Evolutionary conservation across 2,888 invertebrate genomes (phyloP), one percentile per base, ranked within the genome.

Genomic region (Gnatocerus cornutus): DNA sequence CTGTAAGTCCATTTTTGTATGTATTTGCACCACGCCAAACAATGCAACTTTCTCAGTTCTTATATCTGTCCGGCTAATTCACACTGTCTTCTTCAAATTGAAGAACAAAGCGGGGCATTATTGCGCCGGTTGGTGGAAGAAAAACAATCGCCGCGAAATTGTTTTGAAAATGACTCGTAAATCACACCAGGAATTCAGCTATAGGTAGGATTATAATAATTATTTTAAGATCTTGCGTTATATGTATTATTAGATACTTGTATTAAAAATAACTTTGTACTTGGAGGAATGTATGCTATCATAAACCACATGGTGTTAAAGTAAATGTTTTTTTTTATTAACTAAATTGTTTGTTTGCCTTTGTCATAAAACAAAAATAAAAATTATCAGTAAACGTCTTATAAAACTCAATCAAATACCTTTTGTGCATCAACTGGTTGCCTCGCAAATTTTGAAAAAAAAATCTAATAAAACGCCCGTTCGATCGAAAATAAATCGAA

Each of bases 171-270:
- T 21, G 30, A 27, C 41, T 29, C 52, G 64, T 64, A 45, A 64
- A 64, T 41, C 33, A 53, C 21, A 41, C 29, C 21, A 64, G 55
- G 64, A 64, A 64, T 64, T 55, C 41, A 14, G 14, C n/a, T 55
- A 45, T 43, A 45, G 53, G 53, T 53, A 16, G 64, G 43, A 30
- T 61, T 61, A 50, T 52, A 61, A 68, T 67, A 50, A 55, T 62
- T 68, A 68, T 62, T 68, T 68, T 62, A 55, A 62, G 68, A 68
- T 50, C 33, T 68, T 68, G 62, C 68, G 68, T 68, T 68, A 68
- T 62, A 37, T 8, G 33, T 68, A 68, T 62, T 53, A 68, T 68
- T 68, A 68, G 68, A 55, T 39, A 50, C 43, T 62, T 27, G 48
- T 62, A 67, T 43, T 29, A 62, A 62, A 68, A 68, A 68, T 68